Evolutionary conservation across 2,113 vertebrate genomes (phyloP), one percentile per base, ranked within the genome.

Genomic region (Spea bombifrons): DNA sequence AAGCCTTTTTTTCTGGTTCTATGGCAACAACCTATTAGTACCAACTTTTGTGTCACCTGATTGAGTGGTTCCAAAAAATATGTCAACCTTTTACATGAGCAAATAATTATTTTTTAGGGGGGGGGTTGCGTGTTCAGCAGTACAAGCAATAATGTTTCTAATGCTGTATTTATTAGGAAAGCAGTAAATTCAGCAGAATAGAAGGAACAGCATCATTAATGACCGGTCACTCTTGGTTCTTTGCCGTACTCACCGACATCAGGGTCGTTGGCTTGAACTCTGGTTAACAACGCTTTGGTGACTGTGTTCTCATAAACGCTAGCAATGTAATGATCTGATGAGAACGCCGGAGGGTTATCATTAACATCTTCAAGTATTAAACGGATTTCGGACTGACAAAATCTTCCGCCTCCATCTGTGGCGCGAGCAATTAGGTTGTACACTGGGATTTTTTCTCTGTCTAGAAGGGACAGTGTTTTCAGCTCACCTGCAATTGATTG

Each of bases 271-370:
- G 97, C 97, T 84, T 97, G 95, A 46, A 99, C 94, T 82, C 96
- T 93, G 16, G 96, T 97, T 67, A 99, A 83, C 80, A 98, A 88
- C 16, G 96, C 96, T 87, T 97, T 97, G 16, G 93, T 88, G 84
- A 92, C 92, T 0, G 97, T 99, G 86, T 97, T 96, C 86, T 99
- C 97, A 3, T 96, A 97, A 49, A 98, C 91, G n/a, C 95, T 96
- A 0, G 94, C 83, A 0, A 90, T 89, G 82, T 98, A 98, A 80
- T 91, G 93, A 17, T 90, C 83, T 45, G 91, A 88, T 1, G 93
- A 94, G 84, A 99, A 98, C 43, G 90, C 80, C 0, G 97, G 97
- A 0, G 97, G 91, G 74, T 98, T 98, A 86, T 99, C 97, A 15
- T 99, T 99, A 82, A 99, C 94, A 1, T 99, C 97, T 81, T 94